Evolutionary conservation across 2,888 invertebrate species (phyloP).

Genomic region (Drosophila parthenogenetica): DNA sequence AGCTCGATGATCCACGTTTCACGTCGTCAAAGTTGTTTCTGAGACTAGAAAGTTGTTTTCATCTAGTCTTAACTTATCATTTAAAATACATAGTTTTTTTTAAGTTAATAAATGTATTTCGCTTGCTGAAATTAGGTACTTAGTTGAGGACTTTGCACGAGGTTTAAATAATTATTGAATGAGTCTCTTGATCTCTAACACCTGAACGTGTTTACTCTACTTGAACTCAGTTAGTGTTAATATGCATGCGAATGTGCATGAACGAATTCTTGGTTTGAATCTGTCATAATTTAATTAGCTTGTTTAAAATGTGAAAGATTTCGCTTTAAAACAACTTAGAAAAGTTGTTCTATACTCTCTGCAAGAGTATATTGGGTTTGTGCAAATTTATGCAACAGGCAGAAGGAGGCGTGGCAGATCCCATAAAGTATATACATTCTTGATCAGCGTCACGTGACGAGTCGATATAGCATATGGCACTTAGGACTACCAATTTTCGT

Average conservation of each 20-base stretch:
- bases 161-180: constrained; percentile 4
- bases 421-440: too few relatives aligned
- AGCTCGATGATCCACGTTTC: not conserved
- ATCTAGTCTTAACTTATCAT: constrained; percentile 1
- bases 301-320: not conserved
- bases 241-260: not conserved
- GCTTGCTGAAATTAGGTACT: not conserved
- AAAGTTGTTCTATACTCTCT: too few relatives aligned
- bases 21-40: not conserved
- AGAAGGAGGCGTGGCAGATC: too few relatives aligned
- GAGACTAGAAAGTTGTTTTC: not conserved
- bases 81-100: not conserved
- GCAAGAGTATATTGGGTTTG: too few relatives aligned
- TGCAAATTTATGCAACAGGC: too few relatives aligned
- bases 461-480: too few relatives aligned
- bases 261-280: not conserved
- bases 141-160: constrained; percentile 7
- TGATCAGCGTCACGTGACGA: too few relatives aligned
- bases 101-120: not conserved
- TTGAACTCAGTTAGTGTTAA: not conserved
- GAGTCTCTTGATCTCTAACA: not conserved
- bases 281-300: not conserved
- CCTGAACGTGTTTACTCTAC: not conserved
- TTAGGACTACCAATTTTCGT: too few relatives aligned
- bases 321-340: not conserved